Percentiles rank a stretch among this genome's conserved stretches.
phyloP scores from a whole-genome alignment of 2,888 invertebrate species.

The Ectemnius continuus region DNA sequence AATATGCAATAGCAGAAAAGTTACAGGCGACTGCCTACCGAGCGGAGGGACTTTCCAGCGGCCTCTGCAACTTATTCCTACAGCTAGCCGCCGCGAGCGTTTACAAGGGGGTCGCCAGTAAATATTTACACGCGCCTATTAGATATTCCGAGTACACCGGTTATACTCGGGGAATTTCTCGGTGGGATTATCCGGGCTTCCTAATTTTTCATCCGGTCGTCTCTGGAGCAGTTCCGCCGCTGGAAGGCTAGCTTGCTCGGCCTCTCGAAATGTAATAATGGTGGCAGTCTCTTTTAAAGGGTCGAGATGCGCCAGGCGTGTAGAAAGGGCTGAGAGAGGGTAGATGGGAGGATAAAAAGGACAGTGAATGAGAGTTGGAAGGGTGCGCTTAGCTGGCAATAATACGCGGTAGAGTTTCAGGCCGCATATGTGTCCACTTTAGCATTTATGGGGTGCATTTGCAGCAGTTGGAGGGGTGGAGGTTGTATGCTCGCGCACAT shows the following conservation, averaged over 20 bases:
- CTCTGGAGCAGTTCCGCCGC: not conserved
- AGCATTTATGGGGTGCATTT: slow-evolving; percentile 55
- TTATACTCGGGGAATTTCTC: not conserved
- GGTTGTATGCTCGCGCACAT: slow-evolving; percentile 43
- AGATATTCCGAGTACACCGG: not conserved
- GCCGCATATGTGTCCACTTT: slow-evolving; percentile 45
- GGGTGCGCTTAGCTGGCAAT: slow-evolving; percentile 13
- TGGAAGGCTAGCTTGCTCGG: not conserved
- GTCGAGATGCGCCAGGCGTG: too few relatives aligned
- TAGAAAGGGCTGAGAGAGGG: not conserved
- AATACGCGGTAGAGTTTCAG: slow-evolving; percentile 20
- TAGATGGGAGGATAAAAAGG: not conserved
- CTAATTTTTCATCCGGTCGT: slow-evolving; percentile 3
- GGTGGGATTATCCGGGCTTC: not conserved
- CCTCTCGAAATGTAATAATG: not conserved
- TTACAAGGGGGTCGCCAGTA: not conserved
- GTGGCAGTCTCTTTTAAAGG: not conserved
- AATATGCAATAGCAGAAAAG: slow-evolving; percentile 42
- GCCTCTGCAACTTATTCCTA: too few relatives aligned
- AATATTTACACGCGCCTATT: slow-evolving; percentile 2
- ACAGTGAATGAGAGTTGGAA: not conserved
- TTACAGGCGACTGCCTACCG: slow-evolving; percentile 2
- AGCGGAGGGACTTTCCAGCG: not conserved
- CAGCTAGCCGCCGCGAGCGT: too few relatives aligned
- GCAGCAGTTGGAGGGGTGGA: slow-evolving; percentile 29